phyloP scores from a whole-genome alignment of 1,140 invertebrate genomes.

The Drosophila yakuba region DNA sequence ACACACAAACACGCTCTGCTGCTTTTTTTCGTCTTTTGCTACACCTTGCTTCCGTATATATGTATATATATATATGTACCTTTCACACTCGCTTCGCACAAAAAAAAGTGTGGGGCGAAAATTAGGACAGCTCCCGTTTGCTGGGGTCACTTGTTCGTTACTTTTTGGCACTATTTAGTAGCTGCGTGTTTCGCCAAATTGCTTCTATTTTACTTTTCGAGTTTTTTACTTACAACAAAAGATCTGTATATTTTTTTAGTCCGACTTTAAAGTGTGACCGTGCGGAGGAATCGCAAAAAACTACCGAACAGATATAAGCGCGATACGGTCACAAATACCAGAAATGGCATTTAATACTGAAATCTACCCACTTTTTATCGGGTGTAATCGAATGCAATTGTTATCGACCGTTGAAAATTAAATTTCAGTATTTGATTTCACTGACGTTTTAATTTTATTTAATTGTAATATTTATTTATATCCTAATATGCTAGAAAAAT shows the following conservation, averaged over 20 bases:
- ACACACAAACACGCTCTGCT: slow-evolving; percentile 58
- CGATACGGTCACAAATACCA: background rate
- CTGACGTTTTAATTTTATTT: background rate
- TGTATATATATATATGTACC: slow-evolving; percentile 39
- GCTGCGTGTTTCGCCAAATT: slow-evolving; percentile 47
- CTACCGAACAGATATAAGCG: background rate
- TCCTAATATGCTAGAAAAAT: background rate
- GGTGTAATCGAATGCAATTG: background rate
- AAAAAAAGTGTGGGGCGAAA: slow-evolving; percentile 26
- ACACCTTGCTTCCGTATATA: slow-evolving; percentile 78
- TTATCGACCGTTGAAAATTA: background rate
- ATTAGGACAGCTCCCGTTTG: slow-evolving; percentile 37
- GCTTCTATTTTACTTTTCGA: slow-evolving; percentile 45
- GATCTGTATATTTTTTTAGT: slow-evolving; percentile 31
- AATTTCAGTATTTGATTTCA: background rate
- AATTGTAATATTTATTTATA: too few species aligned
- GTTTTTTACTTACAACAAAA: slow-evolving; percentile 41
- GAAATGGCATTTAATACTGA: background rate
- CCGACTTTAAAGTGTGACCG: slow-evolving; percentile 4
- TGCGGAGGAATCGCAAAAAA: background rate
- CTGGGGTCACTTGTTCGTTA: slow-evolving; percentile 15
- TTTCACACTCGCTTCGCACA: slow-evolving; percentile 45
- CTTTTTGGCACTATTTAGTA: slow-evolving; percentile 44
- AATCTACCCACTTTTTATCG: background rate
- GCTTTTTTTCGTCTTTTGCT: slow-evolving; percentile 69